phyloP scores from a whole-genome alignment of 2,888 invertebrate genomes.

The Atethmia centrago region DNA sequence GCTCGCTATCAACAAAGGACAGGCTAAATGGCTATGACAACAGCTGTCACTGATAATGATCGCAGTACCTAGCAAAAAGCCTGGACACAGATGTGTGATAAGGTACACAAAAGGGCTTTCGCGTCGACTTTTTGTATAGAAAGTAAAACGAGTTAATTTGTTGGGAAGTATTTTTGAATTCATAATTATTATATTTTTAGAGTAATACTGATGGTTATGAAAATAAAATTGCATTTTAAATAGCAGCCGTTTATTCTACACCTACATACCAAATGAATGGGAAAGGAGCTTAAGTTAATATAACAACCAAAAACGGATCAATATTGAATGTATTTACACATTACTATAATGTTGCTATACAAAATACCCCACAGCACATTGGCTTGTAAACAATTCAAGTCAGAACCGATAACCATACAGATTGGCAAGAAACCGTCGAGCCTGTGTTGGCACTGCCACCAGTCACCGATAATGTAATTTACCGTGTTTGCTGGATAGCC shows the following conservation, averaged over 20 bases:
- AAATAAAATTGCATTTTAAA: not conserved
- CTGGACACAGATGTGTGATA: conserved; percentile 57
- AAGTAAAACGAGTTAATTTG: not conserved
- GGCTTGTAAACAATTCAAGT: conserved; percentile 37
- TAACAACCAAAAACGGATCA: not conserved
- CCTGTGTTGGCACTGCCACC: conserved; percentile 46
- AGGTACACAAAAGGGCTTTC: conserved; percentile 33
- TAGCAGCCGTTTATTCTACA: not conserved
- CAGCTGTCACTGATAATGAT: conserved; percentile 62
- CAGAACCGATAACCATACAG: conserved; percentile 34
- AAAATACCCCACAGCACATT: not conserved
- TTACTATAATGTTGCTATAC: not conserved
- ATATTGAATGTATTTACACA: not conserved
- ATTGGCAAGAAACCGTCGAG: conserved; percentile 56
- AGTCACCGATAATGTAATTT: conserved; percentile 68
- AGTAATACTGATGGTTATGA: not conserved
- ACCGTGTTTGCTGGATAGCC: conserved; percentile 46
- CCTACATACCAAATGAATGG: not conserved
- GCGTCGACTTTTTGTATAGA: not conserved
- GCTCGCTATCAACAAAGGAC: conserved; percentile 61
- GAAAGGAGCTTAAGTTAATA: no score
- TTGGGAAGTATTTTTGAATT: not conserved
- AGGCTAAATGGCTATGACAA: conserved; percentile 53
- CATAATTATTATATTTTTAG: not conserved
- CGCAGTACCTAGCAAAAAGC: conserved; percentile 45